These are phyloP conservation scores for Dysmachus trigonus DNA, from an alignment of 2,888 invertebrate species.

Conservation along the genomic window DNA sequence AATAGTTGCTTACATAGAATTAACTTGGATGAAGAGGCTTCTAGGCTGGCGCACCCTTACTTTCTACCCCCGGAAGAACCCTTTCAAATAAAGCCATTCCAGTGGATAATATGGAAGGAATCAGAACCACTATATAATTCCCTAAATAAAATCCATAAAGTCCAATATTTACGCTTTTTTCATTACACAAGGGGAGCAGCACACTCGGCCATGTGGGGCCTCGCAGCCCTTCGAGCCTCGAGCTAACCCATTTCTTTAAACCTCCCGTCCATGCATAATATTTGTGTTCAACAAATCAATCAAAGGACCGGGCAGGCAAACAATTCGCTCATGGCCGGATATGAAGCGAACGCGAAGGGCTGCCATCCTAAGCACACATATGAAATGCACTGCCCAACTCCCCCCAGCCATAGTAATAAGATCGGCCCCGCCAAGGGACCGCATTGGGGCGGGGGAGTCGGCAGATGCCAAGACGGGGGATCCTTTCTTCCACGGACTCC, in stretches of 20 bases:
- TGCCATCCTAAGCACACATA: slow-evolving; percentile 32
- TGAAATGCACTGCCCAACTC: slow-evolving; percentile 24
- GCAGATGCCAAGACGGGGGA: background rate
- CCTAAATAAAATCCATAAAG: slow-evolving; percentile 29
- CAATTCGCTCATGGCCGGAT: slow-evolving; percentile 45
- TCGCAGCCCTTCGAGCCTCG: slow-evolving; percentile 14
- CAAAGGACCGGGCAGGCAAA: slow-evolving; percentile 47
- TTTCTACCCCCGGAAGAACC: no score
- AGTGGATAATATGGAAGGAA: slow-evolving; percentile 24
- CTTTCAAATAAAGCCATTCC: slow-evolving; percentile 23
- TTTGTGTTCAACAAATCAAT: slow-evolving; percentile 48
- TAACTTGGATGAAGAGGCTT: background rate
- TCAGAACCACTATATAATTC: slow-evolving; percentile 31
- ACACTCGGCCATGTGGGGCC: background rate
- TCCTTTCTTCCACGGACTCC: background rate
- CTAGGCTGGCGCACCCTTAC: background rate
- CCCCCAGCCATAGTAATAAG: slow-evolving; percentile 1
- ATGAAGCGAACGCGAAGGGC: slow-evolving; percentile 31
- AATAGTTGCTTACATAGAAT: background rate
- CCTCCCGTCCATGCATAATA: slow-evolving; percentile 44
- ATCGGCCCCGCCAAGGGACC: background rate
- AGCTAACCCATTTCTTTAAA: slow-evolving; percentile 32
- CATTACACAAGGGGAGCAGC: slow-evolving; percentile 6
- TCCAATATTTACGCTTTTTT: slow-evolving; percentile 28
- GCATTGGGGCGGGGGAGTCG: background rate